phyloP scores from a whole-genome alignment of 2,888 invertebrate genomes.

The Pteria penguin region DNA sequence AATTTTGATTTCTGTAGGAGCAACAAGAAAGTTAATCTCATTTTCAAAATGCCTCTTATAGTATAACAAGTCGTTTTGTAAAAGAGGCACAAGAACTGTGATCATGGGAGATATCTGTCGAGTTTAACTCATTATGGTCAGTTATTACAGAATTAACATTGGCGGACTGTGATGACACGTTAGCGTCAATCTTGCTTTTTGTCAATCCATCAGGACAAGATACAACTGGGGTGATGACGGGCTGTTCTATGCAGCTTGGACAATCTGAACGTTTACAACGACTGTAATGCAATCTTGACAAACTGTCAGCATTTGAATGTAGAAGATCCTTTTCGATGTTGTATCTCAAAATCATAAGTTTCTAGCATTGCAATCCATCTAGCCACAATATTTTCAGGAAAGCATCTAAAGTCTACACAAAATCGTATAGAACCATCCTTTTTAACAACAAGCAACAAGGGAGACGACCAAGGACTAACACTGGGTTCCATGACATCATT shows the following conservation, averaged over 20 bases:
- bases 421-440: too few relatives aligned
- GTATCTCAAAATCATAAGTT: slow-evolving; percentile 36
- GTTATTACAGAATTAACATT: background rate
- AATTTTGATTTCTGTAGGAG: background rate
- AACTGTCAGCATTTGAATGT: slow-evolving; percentile 40
- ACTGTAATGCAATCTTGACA: slow-evolving; percentile 25
- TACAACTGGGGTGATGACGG: too few relatives aligned
- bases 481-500: slow-evolving; percentile 31
- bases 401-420: slow-evolving; percentile 24
- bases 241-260: slow-evolving; percentile 25
- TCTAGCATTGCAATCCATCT: slow-evolving; percentile 36
- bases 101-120: background rate
- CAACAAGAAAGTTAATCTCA: too few relatives aligned
- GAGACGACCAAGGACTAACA: too few relatives aligned
- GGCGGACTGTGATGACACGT: background rate
- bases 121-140: background rate
- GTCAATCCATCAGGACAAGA: background rate
- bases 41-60: background rate
- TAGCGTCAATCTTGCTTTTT: background rate
- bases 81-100: background rate
- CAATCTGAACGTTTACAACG: slow-evolving; percentile 28
- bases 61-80: slow-evolving; percentile 16
- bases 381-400: slow-evolving; percentile 39
- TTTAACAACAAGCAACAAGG: too few relatives aligned
- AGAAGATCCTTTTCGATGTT: slow-evolving; percentile 31